Conservation (phyloP, 2,888 invertebrate genomes). For the Lucinisca nassula region DNA sequence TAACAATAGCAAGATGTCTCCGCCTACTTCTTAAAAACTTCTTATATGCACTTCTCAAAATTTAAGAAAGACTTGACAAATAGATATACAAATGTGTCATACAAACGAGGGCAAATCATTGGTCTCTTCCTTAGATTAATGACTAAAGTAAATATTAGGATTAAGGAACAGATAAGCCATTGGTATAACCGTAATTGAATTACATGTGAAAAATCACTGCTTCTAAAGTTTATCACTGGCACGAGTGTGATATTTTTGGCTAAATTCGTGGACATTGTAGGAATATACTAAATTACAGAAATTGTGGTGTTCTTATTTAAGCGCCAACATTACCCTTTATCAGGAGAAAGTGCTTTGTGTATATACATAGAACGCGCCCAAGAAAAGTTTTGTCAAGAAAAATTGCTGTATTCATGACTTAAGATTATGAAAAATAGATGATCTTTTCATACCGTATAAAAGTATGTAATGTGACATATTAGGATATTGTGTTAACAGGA, state of each 20-base stretch:
- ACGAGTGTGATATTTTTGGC: too few species aligned
- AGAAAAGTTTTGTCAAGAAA: too few species aligned
- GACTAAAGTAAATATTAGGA: slow-evolving; percentile 43
- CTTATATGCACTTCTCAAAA: neutral
- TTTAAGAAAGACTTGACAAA: slow-evolving; percentile 30
- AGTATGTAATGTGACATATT: neutral
- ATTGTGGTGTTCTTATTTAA: too few species aligned
- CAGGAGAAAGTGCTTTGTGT: too few species aligned
- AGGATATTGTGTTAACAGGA: too few species aligned
- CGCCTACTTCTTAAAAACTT: neutral
- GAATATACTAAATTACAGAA: too few species aligned
- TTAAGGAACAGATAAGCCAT: slow-evolving; percentile 17
- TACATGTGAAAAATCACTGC: slow-evolving; percentile 15
- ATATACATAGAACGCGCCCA: too few species aligned
- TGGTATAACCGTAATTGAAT: neutral
- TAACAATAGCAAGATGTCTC: neutral
- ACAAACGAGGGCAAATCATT: neutral
- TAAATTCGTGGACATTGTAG: too few species aligned
- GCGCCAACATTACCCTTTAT: too few species aligned
- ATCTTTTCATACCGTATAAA: too few species aligned
- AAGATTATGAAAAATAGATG: too few species aligned
- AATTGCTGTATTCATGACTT: too few species aligned
- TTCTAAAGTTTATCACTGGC: neutral
- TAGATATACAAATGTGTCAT: slow-evolving; percentile 48
- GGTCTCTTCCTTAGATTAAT: neutral